Base-by-base conservation (phyloP, 2,888 invertebrate genomes). In the Drosophila sordidapex region DNA sequence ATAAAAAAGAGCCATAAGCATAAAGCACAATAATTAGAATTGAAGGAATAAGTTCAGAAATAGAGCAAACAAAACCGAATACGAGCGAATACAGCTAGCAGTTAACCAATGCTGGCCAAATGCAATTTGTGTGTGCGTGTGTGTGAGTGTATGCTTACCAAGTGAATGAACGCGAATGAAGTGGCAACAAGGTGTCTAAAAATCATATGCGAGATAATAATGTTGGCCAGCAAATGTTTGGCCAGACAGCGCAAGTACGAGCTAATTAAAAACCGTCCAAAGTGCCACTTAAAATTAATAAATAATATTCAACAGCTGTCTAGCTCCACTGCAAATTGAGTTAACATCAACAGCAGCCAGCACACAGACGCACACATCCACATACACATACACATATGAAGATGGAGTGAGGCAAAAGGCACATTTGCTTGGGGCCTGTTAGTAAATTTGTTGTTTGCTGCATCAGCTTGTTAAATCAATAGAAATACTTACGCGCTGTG, bases 391-490 rank as follows among this genome's bases (percentile, higher is more conserved):
- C 43, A 29, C 59, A 43, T 6, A 27, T 29, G 27, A n/a, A 4
- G 2, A 56, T 46, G 46, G 33, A 31, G 40, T 15, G 66, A 5
- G 25, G 25, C 53, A 56, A 46, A 15, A 10, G 36, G 4, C 54
- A 18, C 38, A 38, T 38, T 56, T 57, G 15, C 18, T 31, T 40
- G 43, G 4, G 46, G 4, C 2, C 21, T 43, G 57, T n/a, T 48
- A 7, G 46, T 8, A 25, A 46, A 46, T 46, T 15, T 25, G 13
- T n/a, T 60, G 7, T 38, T 53, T 21, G 43, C 53, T 67, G 67
- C 54, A 61, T 73, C 54, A 51, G 58, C 49, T 81, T 90, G 89
- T 89, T 87, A 66, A 90, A 87, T 89, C 87, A 87, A 90, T 90
- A 90, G 74, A 36, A 56, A 65, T 53, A n/a, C 56, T 69, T 79